Conservation (phyloP, 1,140 invertebrate genomes). For the Cherax quadricarinatus region DNA sequence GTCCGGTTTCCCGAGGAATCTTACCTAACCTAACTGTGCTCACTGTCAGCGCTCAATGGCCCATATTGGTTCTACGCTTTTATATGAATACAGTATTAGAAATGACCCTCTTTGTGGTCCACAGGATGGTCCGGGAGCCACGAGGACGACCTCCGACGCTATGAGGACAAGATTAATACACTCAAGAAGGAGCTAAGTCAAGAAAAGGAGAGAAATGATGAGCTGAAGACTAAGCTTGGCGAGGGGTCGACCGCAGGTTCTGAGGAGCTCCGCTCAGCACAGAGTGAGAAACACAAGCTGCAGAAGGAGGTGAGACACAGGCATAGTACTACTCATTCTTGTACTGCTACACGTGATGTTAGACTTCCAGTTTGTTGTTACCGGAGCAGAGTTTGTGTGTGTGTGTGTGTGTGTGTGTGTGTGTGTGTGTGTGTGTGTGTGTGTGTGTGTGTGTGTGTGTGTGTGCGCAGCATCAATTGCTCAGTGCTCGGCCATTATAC, state of each 20-base stretch:
- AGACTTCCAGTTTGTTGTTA: no score
- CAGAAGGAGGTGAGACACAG: conserved; percentile 66
- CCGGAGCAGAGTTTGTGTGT: not conserved
- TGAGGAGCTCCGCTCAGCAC: conserved; percentile 62
- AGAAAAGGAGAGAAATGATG: conserved; percentile 71
- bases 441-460: not conserved
- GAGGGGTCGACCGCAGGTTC: conserved; percentile 44
- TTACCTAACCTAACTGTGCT: no score
- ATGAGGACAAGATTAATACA: conserved; percentile 64
- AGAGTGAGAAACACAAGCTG: conserved; percentile 62
- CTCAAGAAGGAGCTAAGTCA: conserved; percentile 72
- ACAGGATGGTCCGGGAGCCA: conserved; percentile 21
- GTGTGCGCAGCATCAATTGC: conserved; percentile 24
- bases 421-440: not conserved
- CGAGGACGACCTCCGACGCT: conserved; percentile 58
- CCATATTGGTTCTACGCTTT: no score
- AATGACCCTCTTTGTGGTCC: no score
- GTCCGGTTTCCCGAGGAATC: no score
- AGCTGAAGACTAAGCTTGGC: conserved; percentile 62
- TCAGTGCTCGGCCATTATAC: not conserved
- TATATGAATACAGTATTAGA: no score
- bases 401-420: not conserved
- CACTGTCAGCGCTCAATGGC: no score
- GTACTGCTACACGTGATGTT: no score
- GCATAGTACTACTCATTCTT: no score